Base-by-base conservation (phyloP, 2,797 vertebrate species). In the Florisuga fusca region DNA sequence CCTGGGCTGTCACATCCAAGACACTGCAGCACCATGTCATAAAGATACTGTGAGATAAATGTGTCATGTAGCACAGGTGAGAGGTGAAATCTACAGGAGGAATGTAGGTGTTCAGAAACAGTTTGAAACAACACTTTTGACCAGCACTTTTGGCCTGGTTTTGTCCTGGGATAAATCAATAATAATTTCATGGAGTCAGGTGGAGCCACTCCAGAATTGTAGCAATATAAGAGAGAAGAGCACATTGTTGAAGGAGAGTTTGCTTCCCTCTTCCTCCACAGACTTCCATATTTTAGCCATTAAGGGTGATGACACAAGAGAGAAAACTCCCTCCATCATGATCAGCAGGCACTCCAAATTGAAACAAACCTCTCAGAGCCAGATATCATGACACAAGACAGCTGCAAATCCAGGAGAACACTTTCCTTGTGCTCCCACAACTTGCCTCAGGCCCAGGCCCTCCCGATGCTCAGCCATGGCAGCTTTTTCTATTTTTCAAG, bases 61-160 rank as follows among this genome's bases (percentile, higher is more conserved):
- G 1, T 7, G 7, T 45, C 23, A 2, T 54, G 50, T 41, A 16
- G 57, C 15, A 57, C 27, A 74, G 29, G 20, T 18, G 34, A 51
- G 22, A 31, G 10, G 7, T 9, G 31, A 78, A 87, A 72, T 82
- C 38, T 54, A 7, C 4, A 66, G 62, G 59, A 93, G 61, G 33
- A 92, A 79, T 38, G 22, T 18, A 53, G 75, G 94, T 67, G 34
- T 89, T 89, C 34, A 83, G 57, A 55, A 91, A 89, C 66, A 20
- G 45, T 41, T 73, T 87, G 89, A 84, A 96, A 91, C 19, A 66
- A 20, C 38, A 26, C 6, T 51, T 78, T 62, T 87, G 34, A 33
- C 66, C 5, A 6, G 43, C 82, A 73, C 4, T 17, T 41, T 41
- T 41, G 43, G 31, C 29, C 74, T 71, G 31, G 15, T 31, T 91